Base-by-base conservation (phyloP, 2,797 vertebrate genomes). In the Epinephelus malabaricus region DNA sequence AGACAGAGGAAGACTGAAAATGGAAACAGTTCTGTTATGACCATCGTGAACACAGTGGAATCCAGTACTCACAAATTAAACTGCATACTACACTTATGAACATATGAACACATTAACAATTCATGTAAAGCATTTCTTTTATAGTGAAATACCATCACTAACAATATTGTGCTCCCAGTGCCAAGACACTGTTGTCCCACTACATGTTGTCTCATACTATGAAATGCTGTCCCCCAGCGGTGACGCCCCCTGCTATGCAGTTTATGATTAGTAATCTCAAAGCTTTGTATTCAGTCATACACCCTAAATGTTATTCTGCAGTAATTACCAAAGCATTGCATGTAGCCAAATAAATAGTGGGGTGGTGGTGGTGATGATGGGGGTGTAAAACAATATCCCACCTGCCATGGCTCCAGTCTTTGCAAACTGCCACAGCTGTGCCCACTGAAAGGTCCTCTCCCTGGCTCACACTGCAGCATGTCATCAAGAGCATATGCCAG, bases 381-480 rank as follows among this genome's bases (percentile, higher is more conserved):
- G 68, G 3, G 2, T 80, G 17, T 23, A 50, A 68, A 55, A 1
- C 46, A 13, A 64, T 61, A 7, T 49, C 85, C 25, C 21, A 95
- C 94, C 94, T 95, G 93, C 94, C 94, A 94, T 38, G 92, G 90
- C 65, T 94, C 90, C 50, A 94, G 34, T 23, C 18, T 81, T 2
- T 83, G 64, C 63, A 92, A 73, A 65, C 17, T 84, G 1, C 82
- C 92, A 89, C 94, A 95, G 81, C 86, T 87, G 43, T 85, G 30
- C 12, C 76, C 77, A 1, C 10, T 71, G 69, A 94, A 93, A 55
- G 93, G 93, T n/a, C 92, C 92, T 71, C 59, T 87, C 0, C 86
- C 92, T 1, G 89, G 81, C 40, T 84, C 81, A 79, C 93, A 94
- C 2, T 34, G 65, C 62, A 91, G 62, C 49, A 94, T 67, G 7